Evolutionary conservation across 1,140 invertebrate species (phyloP), one percentile per base, ranked within the genome.

Genomic region (Formica exsecta): DNA sequence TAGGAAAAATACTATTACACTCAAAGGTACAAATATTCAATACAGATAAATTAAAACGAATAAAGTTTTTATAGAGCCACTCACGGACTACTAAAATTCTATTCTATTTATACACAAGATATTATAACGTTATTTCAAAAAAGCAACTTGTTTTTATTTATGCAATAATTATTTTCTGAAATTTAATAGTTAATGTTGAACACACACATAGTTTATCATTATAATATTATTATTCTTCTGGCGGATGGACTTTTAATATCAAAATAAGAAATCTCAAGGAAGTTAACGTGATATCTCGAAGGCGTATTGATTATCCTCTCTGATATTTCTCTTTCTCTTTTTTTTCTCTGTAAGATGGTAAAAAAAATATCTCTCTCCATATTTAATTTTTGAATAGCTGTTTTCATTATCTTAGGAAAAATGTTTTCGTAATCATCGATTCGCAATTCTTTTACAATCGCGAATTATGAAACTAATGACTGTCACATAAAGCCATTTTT

Each of bases 181-280:
- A 76, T 76, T 62, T 76, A 61, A 62, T 62, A 76, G 62, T 61
- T 16, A 61, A 75, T 44, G 16, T 75, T n/a, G 36, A 59, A 16
- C 54, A 38, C 36, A 38, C 0, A 38, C 7, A 38, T 6, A 3
- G 7, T 25, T 75, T 19, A 19, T 61, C 19, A 9, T 32, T 22
- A 38, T 48, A 73, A 73, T 59, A 74, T 74, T 73, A 13, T 73
- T 36, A n/a, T 74, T 57, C n/a, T 57, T 57, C 32, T 57, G n/a
- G n/a, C 71, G 32, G 9, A 74, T 51, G 1, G 9, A 54, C 8
- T 57, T 74, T 74, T 74, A 74, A 74, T 74, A 74, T 74, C 11
- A 38, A 75, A 75, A 75, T 38, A 74, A 75, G 22, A 75, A 61
- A 59, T 75, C 8, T 59, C 73, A 41, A 41, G n/a, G 3, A 57